A percentile compares a stretch with the other conserved stretches of the same genome.
Evolutionary conservation across 2,797 vertebrate genomes (phyloP).

Genomic region (Vipera latastei): DNA sequence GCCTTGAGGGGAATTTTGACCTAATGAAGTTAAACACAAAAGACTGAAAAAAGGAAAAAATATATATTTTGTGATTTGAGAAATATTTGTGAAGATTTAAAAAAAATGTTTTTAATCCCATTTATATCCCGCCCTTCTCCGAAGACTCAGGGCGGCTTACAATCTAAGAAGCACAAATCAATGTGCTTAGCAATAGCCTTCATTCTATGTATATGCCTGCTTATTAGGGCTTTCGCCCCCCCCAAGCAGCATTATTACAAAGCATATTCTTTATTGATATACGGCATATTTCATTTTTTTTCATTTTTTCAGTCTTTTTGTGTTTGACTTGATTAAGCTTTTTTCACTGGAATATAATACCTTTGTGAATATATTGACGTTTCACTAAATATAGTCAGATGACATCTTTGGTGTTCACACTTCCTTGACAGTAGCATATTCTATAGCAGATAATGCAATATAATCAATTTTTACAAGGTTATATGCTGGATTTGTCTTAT

Average conservation of each 20-base stretch:
- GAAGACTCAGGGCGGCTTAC: too few species aligned
- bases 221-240: too few species aligned
- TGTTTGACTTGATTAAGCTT: constrained; percentile 74
- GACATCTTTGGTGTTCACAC: constrained; percentile 70
- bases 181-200: too few species aligned
- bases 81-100: constrained; percentile 77
- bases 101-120: background rate
- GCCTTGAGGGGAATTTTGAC: constrained; percentile 1
- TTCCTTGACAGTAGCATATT: constrained; percentile 34
- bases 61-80: constrained; percentile 79
- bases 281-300: constrained; percentile 70
- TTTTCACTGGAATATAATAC: constrained; percentile 67
- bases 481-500: background rate
- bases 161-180: too few species aligned
- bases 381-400: constrained; percentile 73
- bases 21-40: constrained; percentile 75
- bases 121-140: too few species aligned
- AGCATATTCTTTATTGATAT: constrained; percentile 73
- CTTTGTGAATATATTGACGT: constrained; percentile 70
- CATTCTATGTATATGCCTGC: too few species aligned
- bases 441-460: background rate
- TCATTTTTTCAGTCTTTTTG: constrained; percentile 65
- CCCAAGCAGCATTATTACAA: too few species aligned
- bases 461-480: background rate
- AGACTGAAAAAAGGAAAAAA: constrained; percentile 64